Percentiles rank a stretch among this genome's conserved stretches.
phyloP scores from a whole-genome alignment of 2,113 vertebrate species.

The Bagarius yarrelli region DNA sequence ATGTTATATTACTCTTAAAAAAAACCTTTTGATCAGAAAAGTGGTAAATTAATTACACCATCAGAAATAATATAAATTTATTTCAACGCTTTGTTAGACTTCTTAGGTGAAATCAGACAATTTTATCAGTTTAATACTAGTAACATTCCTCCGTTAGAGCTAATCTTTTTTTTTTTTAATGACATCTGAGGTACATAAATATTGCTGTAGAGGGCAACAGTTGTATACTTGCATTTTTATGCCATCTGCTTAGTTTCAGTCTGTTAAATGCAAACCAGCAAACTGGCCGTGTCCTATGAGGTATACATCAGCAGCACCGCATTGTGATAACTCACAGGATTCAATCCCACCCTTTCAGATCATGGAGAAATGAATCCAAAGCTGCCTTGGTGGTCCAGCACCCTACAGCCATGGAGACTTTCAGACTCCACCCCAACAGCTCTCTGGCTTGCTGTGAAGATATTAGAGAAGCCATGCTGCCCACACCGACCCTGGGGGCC shows the following conservation, averaged over 20 bases:
- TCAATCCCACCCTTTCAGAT: constrained; percentile 58
- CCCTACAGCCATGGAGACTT: constrained; percentile 61
- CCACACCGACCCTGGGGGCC: constrained; percentile 34
- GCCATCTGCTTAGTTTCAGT: not conserved
- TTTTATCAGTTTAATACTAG: too few relatives aligned
- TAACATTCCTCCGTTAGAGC: too few relatives aligned
- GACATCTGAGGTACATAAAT: too few relatives aligned
- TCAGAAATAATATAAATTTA: not conserved
- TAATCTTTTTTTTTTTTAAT: too few relatives aligned
- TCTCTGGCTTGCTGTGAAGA: constrained; percentile 51
- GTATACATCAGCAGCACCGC: not conserved
- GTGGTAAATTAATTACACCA: not conserved
- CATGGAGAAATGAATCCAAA: constrained; percentile 62
- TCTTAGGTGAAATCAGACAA: too few relatives aligned
- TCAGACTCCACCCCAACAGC: constrained; percentile 60
- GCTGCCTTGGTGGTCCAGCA: constrained; percentile 65
- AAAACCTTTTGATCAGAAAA: not conserved
- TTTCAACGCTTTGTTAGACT: too few relatives aligned
- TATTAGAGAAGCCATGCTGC: constrained; percentile 43
- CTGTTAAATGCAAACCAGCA: not conserved
- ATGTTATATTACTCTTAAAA: not conserved
- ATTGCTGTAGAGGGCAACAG: not conserved
- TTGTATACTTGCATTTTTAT: not conserved
- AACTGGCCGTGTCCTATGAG: not conserved
- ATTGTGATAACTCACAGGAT: not conserved